Percentiles rank a stretch among this genome's conserved stretches.
Conservation (phyloP, 2,888 invertebrate species). For the Cordilura impudica region DNA sequence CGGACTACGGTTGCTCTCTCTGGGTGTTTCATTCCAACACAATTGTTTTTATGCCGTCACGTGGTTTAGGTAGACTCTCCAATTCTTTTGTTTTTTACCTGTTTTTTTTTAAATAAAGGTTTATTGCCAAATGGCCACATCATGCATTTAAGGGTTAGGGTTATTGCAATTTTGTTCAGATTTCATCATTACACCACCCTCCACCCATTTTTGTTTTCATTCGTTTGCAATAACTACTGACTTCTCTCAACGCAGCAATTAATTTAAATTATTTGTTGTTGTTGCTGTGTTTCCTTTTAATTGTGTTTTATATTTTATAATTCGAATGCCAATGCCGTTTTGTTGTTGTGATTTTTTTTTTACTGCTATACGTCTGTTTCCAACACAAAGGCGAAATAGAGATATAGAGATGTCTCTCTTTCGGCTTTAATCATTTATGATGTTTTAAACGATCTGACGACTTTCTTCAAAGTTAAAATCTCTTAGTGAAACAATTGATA, state of each 20-base stretch:
- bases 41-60: no score
- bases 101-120: no score
- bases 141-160: background rate
- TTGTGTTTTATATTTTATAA: constrained; percentile 4
- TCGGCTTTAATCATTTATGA: background rate
- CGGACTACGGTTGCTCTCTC: no score
- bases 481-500: background rate
- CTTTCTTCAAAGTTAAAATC: background rate
- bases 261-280: constrained; percentile 5
- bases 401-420: no score
- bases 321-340: constrained; percentile 32
- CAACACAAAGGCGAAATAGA: no score
- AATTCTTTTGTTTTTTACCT: no score
- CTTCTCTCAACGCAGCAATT: constrained; percentile 12
- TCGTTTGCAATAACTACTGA: background rate
- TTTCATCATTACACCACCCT: background rate
- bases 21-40: no score
- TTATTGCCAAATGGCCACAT: no score
- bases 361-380: background rate
- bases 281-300: constrained; percentile 11
- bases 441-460: background rate
- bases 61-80: no score
- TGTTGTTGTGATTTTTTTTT: no score
- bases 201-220: background rate
- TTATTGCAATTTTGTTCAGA: background rate